Evolutionary conservation across 2,113 vertebrate species (phyloP), one percentile per base, ranked within the genome.

Genomic region (Thamnophis sirtalis): DNA sequence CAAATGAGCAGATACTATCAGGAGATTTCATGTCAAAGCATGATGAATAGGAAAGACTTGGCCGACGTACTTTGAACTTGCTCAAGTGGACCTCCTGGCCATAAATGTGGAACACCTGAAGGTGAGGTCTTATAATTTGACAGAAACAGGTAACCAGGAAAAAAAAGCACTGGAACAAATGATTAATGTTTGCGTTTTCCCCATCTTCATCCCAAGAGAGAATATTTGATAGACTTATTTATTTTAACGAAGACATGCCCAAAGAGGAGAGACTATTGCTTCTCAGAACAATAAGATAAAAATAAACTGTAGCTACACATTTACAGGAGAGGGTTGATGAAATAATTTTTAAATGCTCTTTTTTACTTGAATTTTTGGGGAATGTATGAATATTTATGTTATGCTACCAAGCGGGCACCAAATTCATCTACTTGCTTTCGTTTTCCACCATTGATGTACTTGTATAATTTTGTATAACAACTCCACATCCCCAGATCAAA

Each of bases 1-100:
- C 96, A 96, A 97, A 96, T 95, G 96, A 97, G 95, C 90, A 96
- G 93, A 94, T 96, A 89, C 93, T 95, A 95, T 90, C 96, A 93
- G 90, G 97, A 96, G 97, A 93, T 22, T 93, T 93, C 93, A 93
- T 96, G 96, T 93, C 96, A 96, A 93, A 92, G 15, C 2, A 1
- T 97, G 97, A 97, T 97, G 96, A 96, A 97, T 96, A 95, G 96
- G 90, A 89, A 93, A 55, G 92, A 86, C 80, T 91, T 38, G 89
- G 91, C 15, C 63, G 90, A 92, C 91, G 93, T 17, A 48, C 6
- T 60, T 90, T 91, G 85, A 93, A 88, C 1, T 92, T 94, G 80
- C 91, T 95, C 94, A 87, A 86, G 93, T 93, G 93, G 93, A 95
- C 91, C 88, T 2, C 0, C 19, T 63, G 80, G 24, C 91, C 55